Percentiles rank a stretch among this genome's conserved stretches.
Conservation (phyloP, 1,140 invertebrate species). For the Amyelois transitella region DNA sequence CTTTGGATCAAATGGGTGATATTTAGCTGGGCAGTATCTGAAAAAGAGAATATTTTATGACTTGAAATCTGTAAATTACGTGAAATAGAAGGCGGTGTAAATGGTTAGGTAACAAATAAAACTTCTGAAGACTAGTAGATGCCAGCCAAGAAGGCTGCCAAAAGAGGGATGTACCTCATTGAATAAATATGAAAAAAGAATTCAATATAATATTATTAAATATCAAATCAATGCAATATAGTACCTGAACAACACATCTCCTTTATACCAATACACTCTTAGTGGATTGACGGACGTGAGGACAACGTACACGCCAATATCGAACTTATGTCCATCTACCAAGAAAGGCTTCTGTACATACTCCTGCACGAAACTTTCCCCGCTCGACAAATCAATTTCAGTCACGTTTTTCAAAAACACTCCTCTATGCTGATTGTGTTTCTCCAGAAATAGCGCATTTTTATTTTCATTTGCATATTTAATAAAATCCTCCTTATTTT, state of each 20-base stretch:
- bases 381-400: constrained; percentile 82
- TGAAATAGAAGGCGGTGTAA: too few species aligned
- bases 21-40: constrained; percentile 94
- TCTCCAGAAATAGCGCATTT: constrained; percentile 89
- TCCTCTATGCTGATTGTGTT: constrained; percentile 93
- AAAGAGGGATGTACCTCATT: too few species aligned
- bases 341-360: constrained; percentile 88
- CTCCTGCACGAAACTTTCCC: constrained; percentile 92
- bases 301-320: constrained; percentile 96
- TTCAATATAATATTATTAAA: neutral
- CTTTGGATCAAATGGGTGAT: constrained; percentile 91
- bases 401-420: constrained; percentile 84
- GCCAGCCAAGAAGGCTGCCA: too few species aligned
- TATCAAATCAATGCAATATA: neutral
- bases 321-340: constrained; percentile 94
- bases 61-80: neutral
- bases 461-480: constrained; percentile 82
- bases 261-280: constrained; percentile 91
- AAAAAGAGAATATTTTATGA: too few species aligned
- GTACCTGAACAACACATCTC: constrained; percentile 90
- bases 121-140: too few species aligned
- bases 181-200: too few species aligned
- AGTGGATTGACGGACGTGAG: constrained; percentile 94
- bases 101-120: too few species aligned
- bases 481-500: constrained; percentile 82